phyloP scores from a whole-genome alignment of 2,888 invertebrate genomes.

The Pseudeuparius sepicola region DNA sequence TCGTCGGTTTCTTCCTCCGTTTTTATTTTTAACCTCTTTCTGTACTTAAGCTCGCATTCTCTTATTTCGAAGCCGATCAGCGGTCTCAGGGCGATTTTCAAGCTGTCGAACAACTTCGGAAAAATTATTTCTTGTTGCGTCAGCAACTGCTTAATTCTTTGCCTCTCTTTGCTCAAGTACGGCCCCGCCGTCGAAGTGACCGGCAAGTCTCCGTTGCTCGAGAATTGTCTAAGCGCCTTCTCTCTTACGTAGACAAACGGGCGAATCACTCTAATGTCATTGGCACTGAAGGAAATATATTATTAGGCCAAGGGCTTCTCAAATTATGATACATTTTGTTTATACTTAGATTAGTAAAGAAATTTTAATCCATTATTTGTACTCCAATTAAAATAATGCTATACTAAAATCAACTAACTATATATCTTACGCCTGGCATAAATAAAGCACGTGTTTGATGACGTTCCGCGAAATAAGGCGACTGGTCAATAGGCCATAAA shows the following conservation, averaged over 20 bases:
- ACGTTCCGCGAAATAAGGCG: no score
- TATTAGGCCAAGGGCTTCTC: no score
- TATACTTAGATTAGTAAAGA: no score
- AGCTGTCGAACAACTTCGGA: conserved; percentile 63
- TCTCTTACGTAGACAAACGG: conserved; percentile 83
- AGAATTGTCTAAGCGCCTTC: conserved; percentile 61
- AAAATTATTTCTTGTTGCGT: conserved; percentile 65
- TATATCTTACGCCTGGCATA: no score
- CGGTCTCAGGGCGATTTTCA: conserved; percentile 68
- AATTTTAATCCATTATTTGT: no score
- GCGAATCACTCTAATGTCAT: conserved; percentile 71
- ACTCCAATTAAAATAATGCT: no score
- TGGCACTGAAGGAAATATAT: conserved; percentile 56
- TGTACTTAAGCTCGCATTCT: conserved; percentile 45
- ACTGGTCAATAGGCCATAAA: no score
- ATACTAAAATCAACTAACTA: no score
- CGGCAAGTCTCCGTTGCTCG: conserved; percentile 62
- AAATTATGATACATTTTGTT: no score
- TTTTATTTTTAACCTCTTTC: conserved; percentile 50
- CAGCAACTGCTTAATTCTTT: conserved; percentile 56
- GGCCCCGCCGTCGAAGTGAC: conserved; percentile 37
- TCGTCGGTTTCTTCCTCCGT: conserved; percentile 49
- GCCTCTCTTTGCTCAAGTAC: conserved; percentile 37
- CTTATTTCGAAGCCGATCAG: conserved; percentile 40
- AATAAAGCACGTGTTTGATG: no score